Base-by-base conservation (phyloP, 2,797 vertebrate genomes). In the Pseudomugil tenellus region DNA sequence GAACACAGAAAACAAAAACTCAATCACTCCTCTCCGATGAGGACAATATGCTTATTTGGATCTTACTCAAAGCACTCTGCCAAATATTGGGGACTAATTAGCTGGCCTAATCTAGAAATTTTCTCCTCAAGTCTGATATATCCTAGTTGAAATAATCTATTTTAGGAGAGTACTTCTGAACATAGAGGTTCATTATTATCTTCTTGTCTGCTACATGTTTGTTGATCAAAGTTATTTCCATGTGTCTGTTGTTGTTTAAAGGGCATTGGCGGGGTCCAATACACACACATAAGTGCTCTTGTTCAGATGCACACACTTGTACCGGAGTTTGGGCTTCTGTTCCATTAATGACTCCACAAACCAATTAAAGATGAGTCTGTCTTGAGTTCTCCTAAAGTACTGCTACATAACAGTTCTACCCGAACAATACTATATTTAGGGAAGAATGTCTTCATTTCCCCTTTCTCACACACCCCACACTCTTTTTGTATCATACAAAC, bases 11-110 rank as follows among this genome's bases (percentile, higher is more conserved):
- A 8, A 9, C 17, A 43, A 43, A 78, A 78, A 71, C 76, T 80
- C 70, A 75, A 60, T 80, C 67, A 62, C 80, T 81, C 53, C 70
- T 84, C 56, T 37, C 53, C 82, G 31, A 76, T 26, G 72, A 87
- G 86, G 84, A 91, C 89, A 93, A 92, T 91, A 91, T 91, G 89
- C 66, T 88, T 84, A 79, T 91, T 91, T 92, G 85, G 88, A 89
- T 60, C 83, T 37, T 63, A 69, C 70, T 88, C 89, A 91, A 87
- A 77, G 68, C 10, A 0, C 37, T 1, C 49, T 72, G 84, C 89
- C 87, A 91, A 77, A 83, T 90, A 89, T 80, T 32, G 82, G 81
- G 83, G 81, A 78, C 89, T 91, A 91, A 93, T 92, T 92, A 90
- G 81, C 83, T 79, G 77, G 87, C 87, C 87, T 90, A 87, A 92